A percentile compares a stretch with the other conserved stretches of the same genome.
These are phyloP conservation scores for Eupeodes luniger DNA, from an alignment of 2,888 invertebrate species.

Conservation along the genomic window DNA sequence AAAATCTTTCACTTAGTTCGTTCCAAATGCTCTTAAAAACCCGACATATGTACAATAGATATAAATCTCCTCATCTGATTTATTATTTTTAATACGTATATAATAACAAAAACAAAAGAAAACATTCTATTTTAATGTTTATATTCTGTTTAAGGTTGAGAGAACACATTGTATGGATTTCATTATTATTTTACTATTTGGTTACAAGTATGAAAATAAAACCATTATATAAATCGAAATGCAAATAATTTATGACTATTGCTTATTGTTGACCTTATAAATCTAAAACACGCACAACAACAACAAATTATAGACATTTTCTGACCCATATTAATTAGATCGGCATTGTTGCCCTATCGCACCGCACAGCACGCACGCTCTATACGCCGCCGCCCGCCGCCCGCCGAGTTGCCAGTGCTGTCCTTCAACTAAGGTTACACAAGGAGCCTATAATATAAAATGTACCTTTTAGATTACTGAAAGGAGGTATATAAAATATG, in stretches of 20 bases:
- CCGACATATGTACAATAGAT: neutral
- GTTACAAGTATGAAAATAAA: neutral
- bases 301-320: slow-evolving; percentile 17
- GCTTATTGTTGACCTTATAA: slow-evolving; percentile 46
- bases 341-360: slow-evolving; percentile 9
- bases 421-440: neutral
- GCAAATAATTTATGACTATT: slow-evolving; percentile 36
- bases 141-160: neutral
- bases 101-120: neutral
- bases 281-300: slow-evolving; percentile 27
- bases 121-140: neutral
- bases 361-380: slow-evolving; percentile 18
- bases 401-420: neutral
- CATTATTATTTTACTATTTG: neutral
- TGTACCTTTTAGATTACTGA: neutral
- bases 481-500: neutral
- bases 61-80: neutral
- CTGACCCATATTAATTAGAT: slow-evolving; percentile 47
- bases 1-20: no score
- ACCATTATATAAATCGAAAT: slow-evolving; percentile 21
- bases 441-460: neutral
- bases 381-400: neutral
- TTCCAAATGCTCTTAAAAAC: slow-evolving; percentile 1
- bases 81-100: neutral
- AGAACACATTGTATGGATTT: neutral